Conservation (phyloP, 1,140 invertebrate species). For the Drosophila prosaltans region DNA sequence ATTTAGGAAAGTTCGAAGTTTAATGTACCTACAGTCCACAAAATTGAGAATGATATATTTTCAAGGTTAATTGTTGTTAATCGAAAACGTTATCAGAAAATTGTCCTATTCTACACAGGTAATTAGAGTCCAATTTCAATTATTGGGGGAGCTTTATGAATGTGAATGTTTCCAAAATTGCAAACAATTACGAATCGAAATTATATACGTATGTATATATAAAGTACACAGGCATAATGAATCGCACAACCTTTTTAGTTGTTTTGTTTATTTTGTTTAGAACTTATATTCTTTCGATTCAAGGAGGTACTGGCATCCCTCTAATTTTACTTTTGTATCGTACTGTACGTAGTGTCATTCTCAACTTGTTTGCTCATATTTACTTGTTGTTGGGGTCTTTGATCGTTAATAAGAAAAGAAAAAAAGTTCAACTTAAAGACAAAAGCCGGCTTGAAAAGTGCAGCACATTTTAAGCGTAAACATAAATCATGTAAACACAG, state of each 20-base stretch:
- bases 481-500: conserved; percentile 53
- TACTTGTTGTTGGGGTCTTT: conserved; percentile 49
- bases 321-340: neutral
- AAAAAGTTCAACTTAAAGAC: conserved; percentile 18
- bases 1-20: too few relatives aligned
- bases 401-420: conserved; percentile 39
- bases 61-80: neutral
- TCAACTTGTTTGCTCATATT: neutral
- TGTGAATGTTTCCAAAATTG: neutral
- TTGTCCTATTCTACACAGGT: neutral
- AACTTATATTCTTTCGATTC: too few relatives aligned
- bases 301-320: too few relatives aligned
- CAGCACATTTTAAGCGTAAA: conserved; percentile 51
- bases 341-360: conserved; percentile 1
- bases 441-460: conserved; percentile 30
- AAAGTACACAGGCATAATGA: too few relatives aligned
- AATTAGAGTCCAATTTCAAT: neutral
- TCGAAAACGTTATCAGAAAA: neutral
- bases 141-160: neutral
- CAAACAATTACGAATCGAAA: too few relatives aligned
- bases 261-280: neutral
- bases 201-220: too few relatives aligned
- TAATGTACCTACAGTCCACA: neutral
- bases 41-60: neutral
- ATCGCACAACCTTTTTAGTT: neutral